A percentile compares a stretch with the other conserved stretches of the same genome.
phyloP scores from a whole-genome alignment of 2,888 invertebrate species.

The Chromoteleia sp. region DNA sequence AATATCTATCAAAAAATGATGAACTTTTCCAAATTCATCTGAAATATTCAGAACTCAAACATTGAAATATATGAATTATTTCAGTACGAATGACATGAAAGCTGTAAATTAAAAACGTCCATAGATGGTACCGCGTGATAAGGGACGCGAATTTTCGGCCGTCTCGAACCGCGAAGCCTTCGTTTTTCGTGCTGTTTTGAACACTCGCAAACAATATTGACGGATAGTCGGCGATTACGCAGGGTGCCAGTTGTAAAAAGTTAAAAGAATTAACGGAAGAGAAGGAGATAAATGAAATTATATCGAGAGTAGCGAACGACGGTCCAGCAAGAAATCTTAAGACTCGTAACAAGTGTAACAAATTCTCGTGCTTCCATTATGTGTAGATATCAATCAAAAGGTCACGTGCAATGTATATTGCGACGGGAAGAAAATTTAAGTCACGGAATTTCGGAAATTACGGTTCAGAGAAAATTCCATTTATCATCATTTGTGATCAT shows the following conservation, averaged over 20 bases:
- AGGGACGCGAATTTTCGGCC: background rate
- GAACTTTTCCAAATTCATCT: too few species aligned
- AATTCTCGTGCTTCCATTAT: slow-evolving; percentile 64
- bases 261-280: background rate
- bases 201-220: slow-evolving; percentile 33
- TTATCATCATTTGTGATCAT: slow-evolving; percentile 32
- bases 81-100: too few species aligned
- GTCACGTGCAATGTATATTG: slow-evolving; percentile 23
- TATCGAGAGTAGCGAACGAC: slow-evolving; percentile 14
- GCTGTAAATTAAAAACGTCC: background rate
- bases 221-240: slow-evolving; percentile 26
- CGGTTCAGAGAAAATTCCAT: background rate
- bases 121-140: background rate
- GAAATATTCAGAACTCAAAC: background rate
- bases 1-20: too few species aligned
- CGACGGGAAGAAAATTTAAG: slow-evolving; percentile 2
- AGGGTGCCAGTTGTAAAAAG: slow-evolving; percentile 44
- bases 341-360: slow-evolving; percentile 57
- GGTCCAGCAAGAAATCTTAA: slow-evolving; percentile 61
- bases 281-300: slow-evolving; percentile 17
- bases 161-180: background rate
- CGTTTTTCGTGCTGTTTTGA: background rate
- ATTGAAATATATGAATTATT: too few species aligned
- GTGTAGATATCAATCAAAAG: slow-evolving; percentile 56
- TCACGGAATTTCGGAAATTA: slow-evolving; percentile 10